Conservation (phyloP, 1,140 invertebrate genomes). For the Vollenhovia emeryi region DNA sequence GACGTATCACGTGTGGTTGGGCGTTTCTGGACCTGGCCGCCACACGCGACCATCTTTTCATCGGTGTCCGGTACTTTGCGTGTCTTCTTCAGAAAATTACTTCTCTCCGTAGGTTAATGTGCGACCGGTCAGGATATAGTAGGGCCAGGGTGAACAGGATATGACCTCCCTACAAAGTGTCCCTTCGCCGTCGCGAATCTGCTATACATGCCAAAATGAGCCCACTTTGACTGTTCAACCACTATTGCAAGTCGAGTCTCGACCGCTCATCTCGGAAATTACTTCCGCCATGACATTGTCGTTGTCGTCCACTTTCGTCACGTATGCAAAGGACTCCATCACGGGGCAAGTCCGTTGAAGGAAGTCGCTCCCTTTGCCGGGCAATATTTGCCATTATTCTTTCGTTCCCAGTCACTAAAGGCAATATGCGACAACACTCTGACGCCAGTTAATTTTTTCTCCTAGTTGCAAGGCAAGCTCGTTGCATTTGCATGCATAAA, state of each 20-base stretch:
- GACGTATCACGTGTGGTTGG: neutral
- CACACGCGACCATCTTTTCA: slow-evolving; percentile 62
- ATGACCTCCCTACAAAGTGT: slow-evolving; percentile 80
- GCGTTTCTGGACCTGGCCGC: slow-evolving; percentile 28
- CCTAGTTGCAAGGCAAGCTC: slow-evolving; percentile 21
- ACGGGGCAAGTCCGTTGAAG: slow-evolving; percentile 64
- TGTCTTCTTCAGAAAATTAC: slow-evolving; percentile 73
- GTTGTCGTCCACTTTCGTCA: slow-evolving; percentile 63
- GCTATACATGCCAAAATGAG: slow-evolving; percentile 80
- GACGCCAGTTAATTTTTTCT: slow-evolving; percentile 19
- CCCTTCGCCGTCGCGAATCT: slow-evolving; percentile 76
- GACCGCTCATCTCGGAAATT: slow-evolving; percentile 84
- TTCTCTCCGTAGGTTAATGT: slow-evolving; percentile 67
- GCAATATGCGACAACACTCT: slow-evolving; percentile 41
- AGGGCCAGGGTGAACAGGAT: slow-evolving; percentile 81
- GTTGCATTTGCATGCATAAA: slow-evolving; percentile 37
- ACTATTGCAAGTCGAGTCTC: slow-evolving; percentile 81
- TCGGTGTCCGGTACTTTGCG: slow-evolving; percentile 63
- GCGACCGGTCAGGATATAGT: slow-evolving; percentile 66
- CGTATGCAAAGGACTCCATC: slow-evolving; percentile 69
- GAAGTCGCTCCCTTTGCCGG: slow-evolving; percentile 62
- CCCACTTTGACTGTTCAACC: slow-evolving; percentile 85
- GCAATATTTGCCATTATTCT: slow-evolving; percentile 52
- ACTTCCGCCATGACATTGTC: slow-evolving; percentile 81
- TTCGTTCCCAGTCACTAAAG: slow-evolving; percentile 52